Conservation (phyloP, 2,113 vertebrate species). For the Periophthalmus modestus region DNA sequence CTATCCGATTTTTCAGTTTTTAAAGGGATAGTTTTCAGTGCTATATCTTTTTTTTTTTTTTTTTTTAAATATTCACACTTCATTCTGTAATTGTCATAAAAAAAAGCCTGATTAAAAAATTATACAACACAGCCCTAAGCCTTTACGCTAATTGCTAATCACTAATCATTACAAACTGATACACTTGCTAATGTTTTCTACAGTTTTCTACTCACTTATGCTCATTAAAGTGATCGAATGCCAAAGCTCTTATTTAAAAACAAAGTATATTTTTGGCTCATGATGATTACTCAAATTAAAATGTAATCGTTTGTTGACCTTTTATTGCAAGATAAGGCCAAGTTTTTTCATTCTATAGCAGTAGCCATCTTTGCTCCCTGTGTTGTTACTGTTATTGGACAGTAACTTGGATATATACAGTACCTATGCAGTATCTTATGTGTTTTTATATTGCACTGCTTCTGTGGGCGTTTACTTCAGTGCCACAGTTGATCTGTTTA, state of each 20-base stretch:
- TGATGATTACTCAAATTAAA: not conserved
- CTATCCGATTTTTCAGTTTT: too few species aligned
- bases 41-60: too few species aligned
- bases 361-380: not conserved
- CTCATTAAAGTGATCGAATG: not conserved
- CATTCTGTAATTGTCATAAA: too few species aligned
- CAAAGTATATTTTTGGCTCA: not conserved
- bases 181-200: not conserved
- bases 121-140: not conserved
- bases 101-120: not conserved
- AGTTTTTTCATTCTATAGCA: not conserved
- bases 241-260: too few species aligned
- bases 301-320: not conserved
- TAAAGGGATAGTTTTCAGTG: too few species aligned
- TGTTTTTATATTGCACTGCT: conserved; percentile 1
- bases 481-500: conserved; percentile 11
- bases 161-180: not conserved
- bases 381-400: not conserved
- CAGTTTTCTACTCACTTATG: not conserved
- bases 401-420: not conserved
- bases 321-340: not conserved
- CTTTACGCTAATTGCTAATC: not conserved
- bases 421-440: not conserved
- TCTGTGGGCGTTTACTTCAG: conserved; percentile 9
- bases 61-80: too few species aligned